Percentiles rank a stretch among this genome's conserved stretches.
Conservation (phyloP, 2,797 vertebrate genomes). For the Huso huso region DNA sequence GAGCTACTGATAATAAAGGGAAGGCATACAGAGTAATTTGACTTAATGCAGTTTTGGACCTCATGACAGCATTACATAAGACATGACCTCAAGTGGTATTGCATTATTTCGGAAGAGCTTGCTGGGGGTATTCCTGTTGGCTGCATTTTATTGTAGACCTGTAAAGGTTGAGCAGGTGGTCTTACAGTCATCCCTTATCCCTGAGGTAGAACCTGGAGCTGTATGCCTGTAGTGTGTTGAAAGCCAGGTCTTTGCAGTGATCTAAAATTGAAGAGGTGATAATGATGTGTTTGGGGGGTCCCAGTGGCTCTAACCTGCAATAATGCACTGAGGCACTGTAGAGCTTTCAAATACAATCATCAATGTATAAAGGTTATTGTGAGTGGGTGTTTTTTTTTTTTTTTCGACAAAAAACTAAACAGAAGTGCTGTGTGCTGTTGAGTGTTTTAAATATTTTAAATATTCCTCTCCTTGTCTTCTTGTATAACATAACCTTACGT, state of each 20-base stretch:
- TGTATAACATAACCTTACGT: conserved; percentile 47
- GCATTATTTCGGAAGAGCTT: neutral
- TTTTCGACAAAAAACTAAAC: too few relatives aligned
- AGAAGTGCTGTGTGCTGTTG: too few relatives aligned
- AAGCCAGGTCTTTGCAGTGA: neutral
- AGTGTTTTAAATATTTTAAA: conserved; percentile 1
- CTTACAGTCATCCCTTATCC: neutral
- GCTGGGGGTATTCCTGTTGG: neutral
- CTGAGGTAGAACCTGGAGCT: neutral
- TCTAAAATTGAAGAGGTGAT: neutral
- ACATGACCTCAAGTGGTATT: conserved; percentile 4
- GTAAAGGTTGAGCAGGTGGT: too few relatives aligned
- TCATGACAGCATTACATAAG: conserved; percentile 20
- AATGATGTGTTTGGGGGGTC: neutral
- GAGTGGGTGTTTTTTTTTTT: neutral
- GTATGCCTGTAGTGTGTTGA: neutral
- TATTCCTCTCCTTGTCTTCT: conserved; percentile 14
- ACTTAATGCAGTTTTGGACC: too few relatives aligned
- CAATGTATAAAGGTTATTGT: conserved; percentile 9
- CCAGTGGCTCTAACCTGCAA: neutral
- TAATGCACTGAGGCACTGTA: neutral
- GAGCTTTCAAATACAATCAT: neutral
- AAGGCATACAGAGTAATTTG: too few relatives aligned
- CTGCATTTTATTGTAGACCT: neutral
- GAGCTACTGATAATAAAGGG: neutral